Evolutionary conservation across 2,113 vertebrate genomes (phyloP).

Genomic region (Gobio gobio): DNA sequence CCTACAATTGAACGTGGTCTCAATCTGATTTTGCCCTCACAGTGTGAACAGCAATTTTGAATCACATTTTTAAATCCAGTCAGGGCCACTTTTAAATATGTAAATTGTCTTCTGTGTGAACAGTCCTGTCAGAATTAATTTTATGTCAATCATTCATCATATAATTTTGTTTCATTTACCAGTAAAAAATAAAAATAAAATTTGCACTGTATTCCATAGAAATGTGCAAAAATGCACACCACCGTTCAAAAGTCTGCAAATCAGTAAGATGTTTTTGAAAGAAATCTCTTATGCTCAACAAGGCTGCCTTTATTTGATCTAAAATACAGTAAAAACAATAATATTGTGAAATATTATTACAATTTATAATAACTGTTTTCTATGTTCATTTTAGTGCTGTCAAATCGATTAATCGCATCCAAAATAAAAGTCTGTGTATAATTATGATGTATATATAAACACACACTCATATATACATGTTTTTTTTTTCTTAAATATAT

Average conservation of each 20-base stretch:
- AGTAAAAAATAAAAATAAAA: too few species aligned
- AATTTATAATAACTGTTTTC: neutral
- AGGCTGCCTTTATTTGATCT: neutral
- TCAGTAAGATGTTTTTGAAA: too few species aligned
- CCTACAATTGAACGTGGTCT: neutral
- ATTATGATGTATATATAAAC: too few species aligned
- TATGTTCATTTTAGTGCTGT: neutral
- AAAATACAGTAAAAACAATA: neutral
- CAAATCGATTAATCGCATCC: too few species aligned
- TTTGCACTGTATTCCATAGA: neutral
- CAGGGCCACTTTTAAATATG: neutral
- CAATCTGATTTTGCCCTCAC: neutral
- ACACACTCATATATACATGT: too few species aligned
- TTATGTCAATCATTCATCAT: neutral
- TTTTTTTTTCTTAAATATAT: too few species aligned
- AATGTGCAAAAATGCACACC: neutral
- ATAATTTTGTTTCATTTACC: neutral
- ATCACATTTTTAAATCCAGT: neutral
- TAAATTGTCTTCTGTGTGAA: neutral
- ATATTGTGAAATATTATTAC: neutral
- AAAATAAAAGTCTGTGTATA: too few species aligned
- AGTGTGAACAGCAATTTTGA: neutral
- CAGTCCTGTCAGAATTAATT: neutral
- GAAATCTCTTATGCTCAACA: neutral
- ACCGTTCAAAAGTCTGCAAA: neutral